Percentiles rank a stretch among this genome's conserved stretches.
Evolutionary conservation across 2,113 vertebrate genomes (phyloP).

Genomic region (Micronycteris hirsuta): DNA sequence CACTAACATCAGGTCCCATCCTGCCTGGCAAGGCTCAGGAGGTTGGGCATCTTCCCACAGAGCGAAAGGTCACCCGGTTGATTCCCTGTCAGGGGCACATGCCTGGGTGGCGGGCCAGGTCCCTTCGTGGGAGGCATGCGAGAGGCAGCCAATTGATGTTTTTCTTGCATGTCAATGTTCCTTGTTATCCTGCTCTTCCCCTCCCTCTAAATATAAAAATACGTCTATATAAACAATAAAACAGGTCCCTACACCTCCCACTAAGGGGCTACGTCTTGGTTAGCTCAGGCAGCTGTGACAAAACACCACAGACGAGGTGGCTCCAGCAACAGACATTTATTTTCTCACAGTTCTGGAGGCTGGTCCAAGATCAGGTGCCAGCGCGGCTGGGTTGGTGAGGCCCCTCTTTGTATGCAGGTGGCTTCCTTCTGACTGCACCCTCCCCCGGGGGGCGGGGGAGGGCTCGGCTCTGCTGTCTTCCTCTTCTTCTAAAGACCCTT

Average conservation of each 20-base stretch:
- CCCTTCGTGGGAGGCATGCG: no score
- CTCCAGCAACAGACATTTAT: neutral
- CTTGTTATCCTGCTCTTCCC: no score
- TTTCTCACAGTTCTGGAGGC: neutral
- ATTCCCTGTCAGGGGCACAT: no score
- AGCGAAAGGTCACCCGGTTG: no score
- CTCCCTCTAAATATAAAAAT: no score
- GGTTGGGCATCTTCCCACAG: no score
- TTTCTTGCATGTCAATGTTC: no score
- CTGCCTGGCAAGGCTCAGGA: no score
- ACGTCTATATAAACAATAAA: no score
- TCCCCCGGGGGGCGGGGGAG: neutral
- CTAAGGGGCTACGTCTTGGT: no score
- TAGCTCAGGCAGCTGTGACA: neutral
- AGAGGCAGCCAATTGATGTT: no score
- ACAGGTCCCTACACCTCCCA: fast-evolving
- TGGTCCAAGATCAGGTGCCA: neutral
- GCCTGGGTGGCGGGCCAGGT: no score
- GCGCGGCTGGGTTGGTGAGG: fast-evolving
- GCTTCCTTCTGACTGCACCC: neutral
- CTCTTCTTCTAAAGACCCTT: neutral
- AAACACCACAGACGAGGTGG: neutral
- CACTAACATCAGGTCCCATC: neutral
- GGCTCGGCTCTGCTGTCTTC: neutral
- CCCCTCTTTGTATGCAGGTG: neutral